Conservation (phyloP, 2,888 invertebrate species). For the Cheilosia vulpina region DNA sequence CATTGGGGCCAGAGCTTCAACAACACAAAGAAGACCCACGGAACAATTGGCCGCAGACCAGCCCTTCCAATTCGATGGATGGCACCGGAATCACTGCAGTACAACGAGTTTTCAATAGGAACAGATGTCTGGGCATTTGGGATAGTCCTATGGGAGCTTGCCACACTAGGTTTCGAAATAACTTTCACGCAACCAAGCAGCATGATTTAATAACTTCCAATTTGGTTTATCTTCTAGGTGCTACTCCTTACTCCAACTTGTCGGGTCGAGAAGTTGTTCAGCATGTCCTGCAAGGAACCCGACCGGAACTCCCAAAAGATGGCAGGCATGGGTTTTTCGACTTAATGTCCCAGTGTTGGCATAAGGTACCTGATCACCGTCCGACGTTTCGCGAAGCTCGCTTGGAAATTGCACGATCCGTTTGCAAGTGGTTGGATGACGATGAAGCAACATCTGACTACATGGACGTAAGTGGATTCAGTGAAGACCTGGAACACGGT, state of each 20-base stretch:
- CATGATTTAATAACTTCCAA: not conserved
- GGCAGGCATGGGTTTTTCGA: conserved; percentile 89
- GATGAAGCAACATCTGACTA: conserved; percentile 83
- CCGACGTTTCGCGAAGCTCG: conserved; percentile 88
- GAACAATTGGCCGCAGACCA: conserved; percentile 82
- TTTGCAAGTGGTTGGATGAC: conserved; percentile 83
- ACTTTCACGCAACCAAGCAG: not conserved
- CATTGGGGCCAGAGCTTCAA: conserved; percentile 80
- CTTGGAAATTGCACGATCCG: conserved; percentile 81
- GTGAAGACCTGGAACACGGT: conserved; percentile 83
- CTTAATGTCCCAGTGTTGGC: conserved; percentile 87
- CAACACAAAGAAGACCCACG: conserved; percentile 77
- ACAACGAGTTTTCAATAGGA: conserved; percentile 91
- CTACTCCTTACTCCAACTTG: conserved; percentile 93
- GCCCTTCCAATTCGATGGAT: conserved; percentile 87
- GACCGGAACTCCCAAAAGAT: conserved; percentile 91
- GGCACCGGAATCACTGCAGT: conserved; percentile 92
- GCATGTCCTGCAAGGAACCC: conserved; percentile 90
- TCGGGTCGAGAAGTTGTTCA: conserved; percentile 93
- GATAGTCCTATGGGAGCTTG: conserved; percentile 94
- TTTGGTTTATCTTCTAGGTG: conserved; percentile 85
- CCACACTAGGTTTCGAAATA: conserved; percentile 87
- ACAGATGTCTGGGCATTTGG: conserved; percentile 95
- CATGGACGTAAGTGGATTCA: conserved; percentile 84
- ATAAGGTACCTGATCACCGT: conserved; percentile 88